Percentiles rank a stretch among this genome's conserved stretches.
Evolutionary conservation across 2,113 vertebrate genomes (phyloP).

Genomic region (Malurus elegans): DNA sequence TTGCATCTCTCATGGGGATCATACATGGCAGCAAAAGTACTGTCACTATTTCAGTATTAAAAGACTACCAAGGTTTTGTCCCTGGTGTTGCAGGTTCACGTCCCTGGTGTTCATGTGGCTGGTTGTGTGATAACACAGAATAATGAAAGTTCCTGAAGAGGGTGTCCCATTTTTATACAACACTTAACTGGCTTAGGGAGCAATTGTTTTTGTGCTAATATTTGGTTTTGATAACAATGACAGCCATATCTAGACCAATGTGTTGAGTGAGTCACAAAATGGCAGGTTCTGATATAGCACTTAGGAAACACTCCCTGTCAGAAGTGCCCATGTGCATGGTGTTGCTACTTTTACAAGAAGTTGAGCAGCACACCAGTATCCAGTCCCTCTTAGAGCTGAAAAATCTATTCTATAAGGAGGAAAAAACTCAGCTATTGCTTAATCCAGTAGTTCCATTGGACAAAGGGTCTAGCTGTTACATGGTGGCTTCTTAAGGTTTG

Average conservation of each 20-base stretch:
- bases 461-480: background rate
- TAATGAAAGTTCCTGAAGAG: background rate
- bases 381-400: background rate
- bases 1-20: background rate
- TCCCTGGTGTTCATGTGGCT: background rate
- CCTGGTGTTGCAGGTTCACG: background rate
- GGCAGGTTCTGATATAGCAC: background rate
- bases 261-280: background rate
- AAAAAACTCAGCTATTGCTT: background rate
- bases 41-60: background rate
- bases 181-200: background rate
- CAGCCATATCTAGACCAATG: background rate
- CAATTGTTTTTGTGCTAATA: background rate
- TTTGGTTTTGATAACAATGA: background rate
- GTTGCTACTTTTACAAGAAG: background rate
- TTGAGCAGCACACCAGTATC: background rate
- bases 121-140: background rate
- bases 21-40: background rate
- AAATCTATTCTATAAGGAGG: background rate
- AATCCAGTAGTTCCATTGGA: background rate
- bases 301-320: background rate
- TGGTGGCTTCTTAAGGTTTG: background rate
- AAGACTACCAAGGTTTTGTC: background rate
- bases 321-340: background rate
- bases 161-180: background rate